Percentiles rank a stretch among this genome's conserved stretches.
These are phyloP conservation scores for Drosophila lacicola DNA, from an alignment of 2,888 invertebrate genomes.

Conservation along the genomic window DNA sequence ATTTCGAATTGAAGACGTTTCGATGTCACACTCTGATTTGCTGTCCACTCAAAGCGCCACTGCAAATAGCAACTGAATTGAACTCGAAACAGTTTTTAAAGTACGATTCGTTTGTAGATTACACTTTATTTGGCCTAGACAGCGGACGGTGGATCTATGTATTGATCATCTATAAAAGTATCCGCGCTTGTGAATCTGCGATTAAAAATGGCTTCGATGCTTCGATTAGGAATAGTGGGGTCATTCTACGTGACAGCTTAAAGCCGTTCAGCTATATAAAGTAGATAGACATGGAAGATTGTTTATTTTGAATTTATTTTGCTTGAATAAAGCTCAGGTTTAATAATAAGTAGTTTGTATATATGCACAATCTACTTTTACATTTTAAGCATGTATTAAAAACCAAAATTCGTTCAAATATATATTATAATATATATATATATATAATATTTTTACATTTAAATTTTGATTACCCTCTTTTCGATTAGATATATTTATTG, in stretches of 20 bases:
- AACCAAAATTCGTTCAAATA: background rate
- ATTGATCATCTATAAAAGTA: background rate
- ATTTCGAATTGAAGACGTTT: constrained; percentile 61
- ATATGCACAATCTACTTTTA: no score
- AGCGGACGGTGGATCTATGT: background rate
- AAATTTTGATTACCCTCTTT: background rate
- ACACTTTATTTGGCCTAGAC: background rate
- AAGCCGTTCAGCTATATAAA: no score
- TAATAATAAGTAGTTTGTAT: no score
- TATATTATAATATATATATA: background rate
- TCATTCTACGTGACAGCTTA: no score
- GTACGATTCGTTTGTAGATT: constrained; percentile 1
- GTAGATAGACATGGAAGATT: no score
- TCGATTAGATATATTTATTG: constrained; percentile 11
- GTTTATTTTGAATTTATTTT: no score
- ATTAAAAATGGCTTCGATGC: background rate
- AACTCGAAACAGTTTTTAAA: constrained; percentile 29
- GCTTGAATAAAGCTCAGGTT: no score
- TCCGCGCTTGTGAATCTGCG: no score
- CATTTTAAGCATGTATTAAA: no score
- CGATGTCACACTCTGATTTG: constrained; percentile 59
- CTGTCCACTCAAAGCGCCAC: constrained; percentile 38
- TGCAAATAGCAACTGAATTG: constrained; percentile 25
- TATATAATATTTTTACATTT: background rate
- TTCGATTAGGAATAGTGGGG: no score